Evolutionary conservation across 2,888 invertebrate genomes (phyloP), one percentile per base, ranked within the genome.

Genomic region (Coelinius sp.): DNA sequence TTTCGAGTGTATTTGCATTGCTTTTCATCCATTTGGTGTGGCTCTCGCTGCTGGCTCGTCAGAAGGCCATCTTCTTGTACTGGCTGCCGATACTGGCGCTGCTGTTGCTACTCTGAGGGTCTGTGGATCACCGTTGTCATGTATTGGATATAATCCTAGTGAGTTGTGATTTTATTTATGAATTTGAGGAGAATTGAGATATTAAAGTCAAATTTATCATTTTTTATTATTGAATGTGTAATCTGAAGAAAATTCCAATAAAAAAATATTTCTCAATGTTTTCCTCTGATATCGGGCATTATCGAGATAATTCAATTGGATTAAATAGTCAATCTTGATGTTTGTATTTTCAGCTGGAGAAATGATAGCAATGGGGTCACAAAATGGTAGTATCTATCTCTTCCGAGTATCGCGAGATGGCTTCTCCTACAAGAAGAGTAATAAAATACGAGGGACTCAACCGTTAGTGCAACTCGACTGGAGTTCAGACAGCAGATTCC

Each of bases 101-200:
- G 94, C 95, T 38, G 94, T 96, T 22, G 92, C 95, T 12, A 96
- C 97, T 0, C 90, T 97, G 5, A 89, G 96, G 82, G 96, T 97
- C 1, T 96, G 96, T 80, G 95, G 95, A 4, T 95, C 95, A 0
- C 95, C 96, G 0, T 90, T 97, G 17, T 96, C 93, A 83, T 96
- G 95, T 82, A 91, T 97, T 71, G 93, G 93, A 59, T 97, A 95
- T 85, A 97, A 96, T 88, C 94, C 96, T 81, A 94, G 97, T 97
- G 88, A 88, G 89, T 82, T 56, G 24, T 41, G 31, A 31, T 31
- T n/a, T 14, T 56, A 24, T 7, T 68, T 31, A 6, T 67, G 24
- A 1, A 31, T 35, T 35, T 6, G 27, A 38, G 46, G 38, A 12
- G 56, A 44, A 25, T 62, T 63, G 20, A 46, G 38, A 6, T 20